phyloP scores from a whole-genome alignment of 2,797 vertebrate genomes.

The Vireo griseus region DNA sequence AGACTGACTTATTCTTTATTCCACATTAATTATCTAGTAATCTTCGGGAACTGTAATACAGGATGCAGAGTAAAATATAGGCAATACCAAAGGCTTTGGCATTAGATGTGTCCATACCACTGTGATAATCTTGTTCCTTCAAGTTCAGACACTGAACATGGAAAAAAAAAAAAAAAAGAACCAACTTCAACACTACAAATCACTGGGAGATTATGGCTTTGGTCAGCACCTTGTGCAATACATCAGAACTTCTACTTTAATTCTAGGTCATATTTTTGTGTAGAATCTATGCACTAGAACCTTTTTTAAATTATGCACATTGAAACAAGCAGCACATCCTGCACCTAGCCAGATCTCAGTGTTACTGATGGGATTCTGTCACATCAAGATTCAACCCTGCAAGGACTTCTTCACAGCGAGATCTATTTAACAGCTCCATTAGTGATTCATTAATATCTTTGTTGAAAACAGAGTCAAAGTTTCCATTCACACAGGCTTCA shows the following conservation, averaged over 20 bases:
- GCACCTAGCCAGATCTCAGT: neutral
- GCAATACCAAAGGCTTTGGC: neutral
- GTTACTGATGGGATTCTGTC: conserved; percentile 62
- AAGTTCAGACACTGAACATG: neutral
- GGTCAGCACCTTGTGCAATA: neutral
- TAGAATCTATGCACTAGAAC: neutral
- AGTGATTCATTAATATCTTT: conserved; percentile 75
- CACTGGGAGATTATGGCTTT: neutral
- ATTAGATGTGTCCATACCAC: neutral
- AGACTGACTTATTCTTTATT: neutral
- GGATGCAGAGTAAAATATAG: neutral
- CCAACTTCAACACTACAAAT: neutral
- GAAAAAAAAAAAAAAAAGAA: neutral
- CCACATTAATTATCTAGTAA: neutral
- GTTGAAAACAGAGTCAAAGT: conserved; percentile 65
- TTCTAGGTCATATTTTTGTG: neutral
- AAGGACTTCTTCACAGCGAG: conserved; percentile 72
- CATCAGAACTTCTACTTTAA: neutral
- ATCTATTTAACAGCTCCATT: conserved; percentile 76
- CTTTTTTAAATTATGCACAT: neutral
- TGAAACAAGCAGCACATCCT: neutral
- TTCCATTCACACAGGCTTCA: conserved; percentile 7
- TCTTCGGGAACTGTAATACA: neutral
- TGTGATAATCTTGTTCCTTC: neutral
- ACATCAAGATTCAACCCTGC: conserved; percentile 67